Evolutionary conservation across 2,113 vertebrate species (phyloP), one percentile per base, ranked within the genome.

Genomic region (Aviceda subcristata): DNA sequence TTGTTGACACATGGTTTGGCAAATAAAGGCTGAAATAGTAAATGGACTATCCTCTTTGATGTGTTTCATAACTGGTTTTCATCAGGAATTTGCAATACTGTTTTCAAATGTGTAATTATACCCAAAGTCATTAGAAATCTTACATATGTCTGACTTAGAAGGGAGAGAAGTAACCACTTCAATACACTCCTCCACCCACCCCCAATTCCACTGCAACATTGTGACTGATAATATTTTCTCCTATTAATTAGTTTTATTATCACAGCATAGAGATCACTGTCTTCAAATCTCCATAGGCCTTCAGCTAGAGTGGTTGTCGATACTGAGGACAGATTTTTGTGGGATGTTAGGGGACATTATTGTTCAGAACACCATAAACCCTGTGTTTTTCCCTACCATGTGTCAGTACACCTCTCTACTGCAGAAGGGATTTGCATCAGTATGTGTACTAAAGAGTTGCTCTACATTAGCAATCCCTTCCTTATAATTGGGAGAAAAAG

Each of bases 21-120:
- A 96, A 96, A 93, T 96, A 88, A 88, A 93, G 64, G 83, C 78
- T 88, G 79, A 87, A 92, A 72, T 9, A 76, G 57, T 71, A 91
- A 78, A 75, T 66, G 62, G 26, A 46, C 82, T 86, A 12, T 64
- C 56, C 75, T 93, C 82, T 94, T 90, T 60, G 51, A 92, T 97
- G 76, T 73, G 36, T 94, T 97, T 92, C 66, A 24, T 96, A 91
- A 76, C 39, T 63, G 6, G 29, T 94, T 53, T 94, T 64, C 29
- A 34, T 66, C 78, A 66, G 39, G 3, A 60, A 59, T 96, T 97
- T 94, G 83, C 79, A 95, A 71, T 74, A 91, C 75, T 88, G 30
- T 74, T 77, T 90, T 93, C 30, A 88, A 88, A 83, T 39, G 27
- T 90, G 92, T 90, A 48, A 77, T 90, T 51, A 34, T 60, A 46